A percentile compares a stretch with the other conserved stretches of the same genome.
Evolutionary conservation across 2,113 vertebrate species (phyloP).

Genomic region (Ranitomeya imitator): DNA sequence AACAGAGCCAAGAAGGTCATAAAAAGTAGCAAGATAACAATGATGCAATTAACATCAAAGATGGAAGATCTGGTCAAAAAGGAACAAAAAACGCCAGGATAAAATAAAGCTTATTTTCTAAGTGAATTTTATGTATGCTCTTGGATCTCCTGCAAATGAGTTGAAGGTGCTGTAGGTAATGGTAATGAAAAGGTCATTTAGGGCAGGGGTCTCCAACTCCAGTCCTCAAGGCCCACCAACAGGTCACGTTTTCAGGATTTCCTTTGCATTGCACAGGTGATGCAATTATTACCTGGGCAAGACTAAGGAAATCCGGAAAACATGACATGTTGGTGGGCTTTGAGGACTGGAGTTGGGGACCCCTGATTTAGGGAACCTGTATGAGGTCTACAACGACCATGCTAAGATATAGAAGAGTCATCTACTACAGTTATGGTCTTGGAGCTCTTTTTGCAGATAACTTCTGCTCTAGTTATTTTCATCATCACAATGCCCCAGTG

Average conservation of each 20-base stretch:
- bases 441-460: no score
- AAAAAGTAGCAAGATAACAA: slow-evolving; percentile 6
- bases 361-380: background rate
- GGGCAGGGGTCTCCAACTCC: no score
- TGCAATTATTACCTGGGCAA: no score
- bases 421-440: no score
- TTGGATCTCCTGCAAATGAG: background rate
- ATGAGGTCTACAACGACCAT: background rate
- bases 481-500: no score
- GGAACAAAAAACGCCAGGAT: background rate
- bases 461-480: no score
- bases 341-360: no score
- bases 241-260: no score
- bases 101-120: background rate
- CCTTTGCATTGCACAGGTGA: no score
- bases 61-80: background rate
- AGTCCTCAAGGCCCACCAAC: no score
- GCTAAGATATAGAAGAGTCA: background rate
- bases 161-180: background rate
- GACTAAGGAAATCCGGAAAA: no score
- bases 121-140: background rate
- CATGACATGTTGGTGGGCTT: no score
- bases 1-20: background rate
- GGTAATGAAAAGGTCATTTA: background rate
- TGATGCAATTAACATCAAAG: slow-evolving; percentile 43